Evolutionary conservation across 2,113 vertebrate species (phyloP), one percentile per base, ranked within the genome.

Genomic region (Grus americana): DNA sequence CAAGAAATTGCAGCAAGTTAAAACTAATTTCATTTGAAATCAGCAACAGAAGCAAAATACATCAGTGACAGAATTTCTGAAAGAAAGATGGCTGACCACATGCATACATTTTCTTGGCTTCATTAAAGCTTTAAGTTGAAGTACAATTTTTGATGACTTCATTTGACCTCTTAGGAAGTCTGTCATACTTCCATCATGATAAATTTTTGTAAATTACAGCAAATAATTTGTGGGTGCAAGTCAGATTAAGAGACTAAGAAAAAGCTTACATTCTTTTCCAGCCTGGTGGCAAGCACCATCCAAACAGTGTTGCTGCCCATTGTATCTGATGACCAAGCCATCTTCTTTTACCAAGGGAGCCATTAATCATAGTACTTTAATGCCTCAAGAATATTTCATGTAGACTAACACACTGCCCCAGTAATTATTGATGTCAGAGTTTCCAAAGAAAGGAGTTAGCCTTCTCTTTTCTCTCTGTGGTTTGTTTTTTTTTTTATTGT

Each of bases 1-100:
- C 21, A 88, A 97, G n/a, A 97, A 63, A 97, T 50, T 19, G 26
- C 22, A 92, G 70, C 12, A 86, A 75, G 83, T 67, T 26, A 59
- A 93, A 83, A 71, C 12, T 78, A 54, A 11, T 32, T 26, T 27
- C 6, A 2, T 44, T 72, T 65, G 8, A 91, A 87, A 52, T 30
- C 62, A 93, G 18, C 15, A 92, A 38, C 14, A 90, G 52, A 65
- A 91, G 44, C 30, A 52, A 70, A 95, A 76, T 7, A 19, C 32
- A 91, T 13, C 65, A 75, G 23, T 7, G 49, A 57, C 49, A 70
- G 24, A 79, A 87, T 38, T 79, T 72, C 29, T 87, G 76, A 50
- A 58, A 61, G 40, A 62, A 10, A 44, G 20, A 47, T 0, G 2
- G 4, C 3, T 52, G 40, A 67, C 15, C 9, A 46, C 18, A 54